Evolutionary conservation across 1,140 invertebrate genomes (phyloP), one percentile per base, ranked within the genome.

Genomic region (Carposina sasakii): DNA sequence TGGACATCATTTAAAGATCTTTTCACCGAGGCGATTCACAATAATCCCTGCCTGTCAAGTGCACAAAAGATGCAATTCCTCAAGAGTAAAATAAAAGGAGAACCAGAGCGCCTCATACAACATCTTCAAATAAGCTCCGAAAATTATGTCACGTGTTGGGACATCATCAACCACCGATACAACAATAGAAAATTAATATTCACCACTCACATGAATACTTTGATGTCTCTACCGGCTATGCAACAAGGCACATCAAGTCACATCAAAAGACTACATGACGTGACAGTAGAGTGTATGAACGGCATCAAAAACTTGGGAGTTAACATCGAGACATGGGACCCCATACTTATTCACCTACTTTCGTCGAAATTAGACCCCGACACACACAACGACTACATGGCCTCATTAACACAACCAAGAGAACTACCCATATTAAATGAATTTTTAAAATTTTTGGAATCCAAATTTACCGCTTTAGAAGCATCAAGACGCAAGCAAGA

Each of bases 161-260:
- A 44, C 3, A 44, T 44, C 22, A 15, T 44, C 24, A 43, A 43
- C 23, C 23, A 43, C 15, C 21, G 40, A 6, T 43, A 26, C 15
- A 43, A 43, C 16, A 43, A 44, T 17, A 44, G 19, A 31, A 44
- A 44, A 44, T 28, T 44, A 3, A 44, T 44, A 10, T 44, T 44
- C 28, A 31, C 15, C 24, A 31, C 42, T 8, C 30, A 44, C 28
- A 31, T 31, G 2, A 44, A 44, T 19, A 31, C 19, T 9, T 5
- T 44, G 12, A 19, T 44, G n/a, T 24, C 12, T 4, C 16, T 44
- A 20, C 42, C 13, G 2, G 19, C 16, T 22, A n/a, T n/a, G 2
- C 15, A 44, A 15, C 16, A 17, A 12, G 10, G 31, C 9, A 31
- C 30, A 44, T 2, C 20, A 20, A 31, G 4, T 10, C 24, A 44